A percentile compares a stretch with the other conserved stretches of the same genome.
These are phyloP conservation scores for Drosophila sp. DNA, from an alignment of 1,140 invertebrate genomes.

Conservation along the genomic window DNA sequence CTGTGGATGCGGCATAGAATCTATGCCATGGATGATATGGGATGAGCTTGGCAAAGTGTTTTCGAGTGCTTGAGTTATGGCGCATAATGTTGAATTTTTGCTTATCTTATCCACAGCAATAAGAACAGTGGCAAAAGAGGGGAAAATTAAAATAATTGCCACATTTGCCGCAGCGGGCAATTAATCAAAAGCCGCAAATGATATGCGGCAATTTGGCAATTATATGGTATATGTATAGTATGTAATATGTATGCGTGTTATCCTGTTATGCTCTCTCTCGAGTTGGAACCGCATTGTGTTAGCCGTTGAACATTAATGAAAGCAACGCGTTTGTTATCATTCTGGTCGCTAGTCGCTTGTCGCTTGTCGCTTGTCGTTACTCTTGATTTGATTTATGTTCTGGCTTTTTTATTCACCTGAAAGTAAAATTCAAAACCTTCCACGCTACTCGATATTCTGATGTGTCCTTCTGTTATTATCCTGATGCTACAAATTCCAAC, in stretches of 20 bases:
- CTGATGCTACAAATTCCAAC: not conserved
- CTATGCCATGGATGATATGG: slow-evolving; percentile 38
- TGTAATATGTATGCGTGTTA: not conserved
- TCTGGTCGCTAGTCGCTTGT: not conserved
- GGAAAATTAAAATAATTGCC: slow-evolving; percentile 78
- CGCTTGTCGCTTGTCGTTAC: slow-evolving; percentile 20
- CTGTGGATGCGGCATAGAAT: slow-evolving; percentile 5
- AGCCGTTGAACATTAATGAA: slow-evolving; percentile 57
- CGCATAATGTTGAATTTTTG: slow-evolving; percentile 64
- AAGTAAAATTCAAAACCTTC: slow-evolving; percentile 33
- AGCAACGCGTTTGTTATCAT: slow-evolving; percentile 12
- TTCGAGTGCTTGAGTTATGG: slow-evolving; percentile 48
- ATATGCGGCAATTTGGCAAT: slow-evolving; percentile 65
- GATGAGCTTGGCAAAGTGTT: slow-evolving; percentile 13
- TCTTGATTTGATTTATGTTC: slow-evolving; percentile 49
- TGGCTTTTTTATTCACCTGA: slow-evolving; percentile 47
- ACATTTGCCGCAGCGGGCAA: slow-evolving; percentile 73
- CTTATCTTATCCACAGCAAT: slow-evolving; percentile 47
- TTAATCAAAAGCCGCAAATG: slow-evolving; percentile 68
- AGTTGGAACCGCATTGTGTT: slow-evolving; percentile 32
- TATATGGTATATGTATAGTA: slow-evolving; percentile 47
- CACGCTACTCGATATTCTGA: slow-evolving; percentile 40
- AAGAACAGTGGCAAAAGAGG: not conserved
- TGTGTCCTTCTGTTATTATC: slow-evolving; percentile 3
- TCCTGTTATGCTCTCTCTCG: not conserved